Percentiles rank a stretch among this genome's conserved stretches.
Conservation (phyloP, 2,888 invertebrate species). For the Thera obeliscata region DNA sequence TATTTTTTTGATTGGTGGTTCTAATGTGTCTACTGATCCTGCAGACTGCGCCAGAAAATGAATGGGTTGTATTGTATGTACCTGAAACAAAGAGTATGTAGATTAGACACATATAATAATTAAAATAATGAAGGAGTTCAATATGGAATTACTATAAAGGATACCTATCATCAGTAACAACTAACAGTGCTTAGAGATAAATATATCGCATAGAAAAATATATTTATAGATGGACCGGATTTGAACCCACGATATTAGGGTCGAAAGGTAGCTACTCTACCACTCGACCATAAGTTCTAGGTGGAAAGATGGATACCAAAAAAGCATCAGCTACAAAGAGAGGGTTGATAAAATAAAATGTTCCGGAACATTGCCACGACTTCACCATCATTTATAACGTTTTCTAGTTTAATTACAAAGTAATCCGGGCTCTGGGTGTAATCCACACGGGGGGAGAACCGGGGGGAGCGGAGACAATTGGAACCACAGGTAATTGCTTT, state of each 20-base stretch:
- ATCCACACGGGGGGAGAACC: neutral
- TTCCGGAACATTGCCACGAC: neutral
- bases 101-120: neutral
- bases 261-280: no score
- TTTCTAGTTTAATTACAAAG: conserved; percentile 22
- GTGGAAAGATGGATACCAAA: neutral
- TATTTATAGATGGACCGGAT: no score
- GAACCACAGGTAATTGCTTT: conserved; percentile 29
- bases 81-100: conserved; percentile 18
- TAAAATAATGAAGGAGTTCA: no score
- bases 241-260: no score
- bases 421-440: conserved; percentile 16
- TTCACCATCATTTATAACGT: conserved; percentile 11
- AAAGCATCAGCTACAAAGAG: neutral
- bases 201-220: no score
- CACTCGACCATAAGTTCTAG: no score
- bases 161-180: no score
- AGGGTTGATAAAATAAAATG: neutral
- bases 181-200: no score
- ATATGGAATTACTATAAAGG: no score
- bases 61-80: neutral
- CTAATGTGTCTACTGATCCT: neutral
- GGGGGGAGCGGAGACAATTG: neutral
- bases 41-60: conserved; percentile 8
- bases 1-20: neutral